phyloP scores from a whole-genome alignment of 2,888 invertebrate genomes.

The Drosophila percnosoma region DNA sequence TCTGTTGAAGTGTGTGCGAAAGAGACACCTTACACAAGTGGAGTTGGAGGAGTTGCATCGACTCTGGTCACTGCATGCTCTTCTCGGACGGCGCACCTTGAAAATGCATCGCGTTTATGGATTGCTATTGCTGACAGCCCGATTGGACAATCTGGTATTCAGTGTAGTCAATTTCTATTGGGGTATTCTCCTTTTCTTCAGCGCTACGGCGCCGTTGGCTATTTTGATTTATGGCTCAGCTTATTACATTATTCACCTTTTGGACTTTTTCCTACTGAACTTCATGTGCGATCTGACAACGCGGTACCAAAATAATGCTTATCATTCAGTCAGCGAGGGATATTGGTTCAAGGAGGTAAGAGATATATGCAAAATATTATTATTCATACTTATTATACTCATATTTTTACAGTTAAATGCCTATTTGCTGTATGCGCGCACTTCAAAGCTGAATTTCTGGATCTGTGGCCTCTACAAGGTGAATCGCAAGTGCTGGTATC shows the following conservation, averaged over 20 bases:
- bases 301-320: conserved; percentile 32
- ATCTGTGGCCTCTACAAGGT: conserved; percentile 56
- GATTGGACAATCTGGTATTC: conserved; percentile 38
- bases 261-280: conserved; percentile 54
- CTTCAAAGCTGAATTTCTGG: conserved; percentile 31
- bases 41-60: conserved; percentile 31
- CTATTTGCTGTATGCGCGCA: conserved; percentile 42
- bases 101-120: conserved; percentile 37
- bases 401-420: conserved; percentile 39
- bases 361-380: not conserved
- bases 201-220: rapidly evolving
- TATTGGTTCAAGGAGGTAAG: conserved; percentile 20
- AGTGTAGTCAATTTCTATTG: conserved; percentile 40
- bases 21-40: not conserved
- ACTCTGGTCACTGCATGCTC: conserved; percentile 51
- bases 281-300: conserved; percentile 47
- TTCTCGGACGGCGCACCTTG: conserved; percentile 25
- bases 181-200: conserved; percentile 39
- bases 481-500: conserved; percentile 48
- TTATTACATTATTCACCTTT: not conserved
- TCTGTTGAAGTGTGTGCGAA: not conserved
- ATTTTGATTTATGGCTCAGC: conserved; percentile 12
- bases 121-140: conserved; percentile 42
- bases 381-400: not conserved
- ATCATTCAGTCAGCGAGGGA: conserved; percentile 11